Evolutionary conservation across 2,797 vertebrate species (phyloP).

Genomic region (Phoebastria nigripes): DNA sequence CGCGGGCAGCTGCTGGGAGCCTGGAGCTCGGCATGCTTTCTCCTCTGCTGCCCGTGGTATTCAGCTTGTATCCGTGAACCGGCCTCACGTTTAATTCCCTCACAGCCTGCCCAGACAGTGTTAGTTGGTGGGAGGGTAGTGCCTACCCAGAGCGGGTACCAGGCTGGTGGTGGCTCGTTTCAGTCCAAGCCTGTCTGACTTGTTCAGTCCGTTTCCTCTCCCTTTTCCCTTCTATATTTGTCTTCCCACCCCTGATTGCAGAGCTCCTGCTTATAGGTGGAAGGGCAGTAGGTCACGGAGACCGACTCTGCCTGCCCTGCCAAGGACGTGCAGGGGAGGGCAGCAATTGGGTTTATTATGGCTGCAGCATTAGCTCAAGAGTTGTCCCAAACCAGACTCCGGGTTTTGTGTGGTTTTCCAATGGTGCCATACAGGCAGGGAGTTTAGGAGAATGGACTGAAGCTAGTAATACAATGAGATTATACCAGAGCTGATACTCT

Average conservation of each 20-base stretch:
- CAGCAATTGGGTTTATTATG: not conserved
- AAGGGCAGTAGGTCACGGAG: not conserved
- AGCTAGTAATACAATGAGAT: not conserved
- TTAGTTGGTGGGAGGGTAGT: not conserved
- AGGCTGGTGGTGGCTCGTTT: not conserved
- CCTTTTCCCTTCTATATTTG: not conserved
- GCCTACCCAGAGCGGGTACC: not conserved
- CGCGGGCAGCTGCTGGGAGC: not conserved
- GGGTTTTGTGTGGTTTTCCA: not conserved
- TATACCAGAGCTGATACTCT: not conserved
- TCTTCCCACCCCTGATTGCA: too few relatives aligned
- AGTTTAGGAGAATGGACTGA: not conserved
- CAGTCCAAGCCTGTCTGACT: not conserved
- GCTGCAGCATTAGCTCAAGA: not conserved
- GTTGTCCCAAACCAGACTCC: not conserved
- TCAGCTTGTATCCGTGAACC: too few relatives aligned
- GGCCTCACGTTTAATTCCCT: not conserved
- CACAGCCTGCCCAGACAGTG: rapidly evolving
- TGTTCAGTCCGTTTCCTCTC: not conserved
- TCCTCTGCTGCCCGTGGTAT: not conserved
- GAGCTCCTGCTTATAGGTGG: not conserved
- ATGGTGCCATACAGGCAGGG: rapidly evolving
- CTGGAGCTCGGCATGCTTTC: not conserved
- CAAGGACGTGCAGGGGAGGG: not conserved
- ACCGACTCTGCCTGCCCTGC: not conserved